A percentile compares a stretch with the other conserved stretches of the same genome.
Conservation (phyloP, 2,888 invertebrate species). For the Netelia inedita region DNA sequence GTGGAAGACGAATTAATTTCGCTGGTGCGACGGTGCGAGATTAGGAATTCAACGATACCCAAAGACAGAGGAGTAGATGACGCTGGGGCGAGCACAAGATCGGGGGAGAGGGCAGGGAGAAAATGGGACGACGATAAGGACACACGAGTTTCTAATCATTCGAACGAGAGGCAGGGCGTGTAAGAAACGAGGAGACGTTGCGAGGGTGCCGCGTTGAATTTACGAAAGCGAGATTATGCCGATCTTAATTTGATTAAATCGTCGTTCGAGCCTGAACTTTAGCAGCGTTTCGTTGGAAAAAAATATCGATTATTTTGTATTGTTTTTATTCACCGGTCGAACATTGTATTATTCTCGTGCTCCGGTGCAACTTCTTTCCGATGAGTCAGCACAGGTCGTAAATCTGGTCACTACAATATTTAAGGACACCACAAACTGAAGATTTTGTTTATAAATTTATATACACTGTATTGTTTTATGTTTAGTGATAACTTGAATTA, state of each 20-base stretch:
- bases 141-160: slow-evolving; percentile 59
- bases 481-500: too few relatives aligned
- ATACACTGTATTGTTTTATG: too few relatives aligned
- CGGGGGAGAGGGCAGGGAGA: neutral
- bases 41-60: slow-evolving; percentile 66
- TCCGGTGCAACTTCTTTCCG: too few relatives aligned
- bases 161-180: slow-evolving; percentile 23
- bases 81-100: neutral
- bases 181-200: neutral
- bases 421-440: too few relatives aligned
- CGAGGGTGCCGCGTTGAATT: slow-evolving; percentile 23
- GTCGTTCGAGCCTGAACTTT: slow-evolving; percentile 64
- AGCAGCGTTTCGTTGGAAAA: neutral
- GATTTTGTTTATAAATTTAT: too few relatives aligned
- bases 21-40: slow-evolving; percentile 74
- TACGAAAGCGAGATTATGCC: slow-evolving; percentile 50
- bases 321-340: neutral
- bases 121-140: slow-evolving; percentile 42
- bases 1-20: slow-evolving; percentile 81
- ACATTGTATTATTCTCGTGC: too few relatives aligned
- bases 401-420: too few relatives aligned
- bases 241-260: slow-evolving; percentile 74
- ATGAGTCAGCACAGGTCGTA: too few relatives aligned
- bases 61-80: slow-evolving; percentile 20
- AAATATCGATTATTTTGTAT: neutral